Percentiles rank a stretch among this genome's conserved stretches.
phyloP scores from a whole-genome alignment of 2,797 vertebrate genomes.

The Lophotriccus pileatus region DNA sequence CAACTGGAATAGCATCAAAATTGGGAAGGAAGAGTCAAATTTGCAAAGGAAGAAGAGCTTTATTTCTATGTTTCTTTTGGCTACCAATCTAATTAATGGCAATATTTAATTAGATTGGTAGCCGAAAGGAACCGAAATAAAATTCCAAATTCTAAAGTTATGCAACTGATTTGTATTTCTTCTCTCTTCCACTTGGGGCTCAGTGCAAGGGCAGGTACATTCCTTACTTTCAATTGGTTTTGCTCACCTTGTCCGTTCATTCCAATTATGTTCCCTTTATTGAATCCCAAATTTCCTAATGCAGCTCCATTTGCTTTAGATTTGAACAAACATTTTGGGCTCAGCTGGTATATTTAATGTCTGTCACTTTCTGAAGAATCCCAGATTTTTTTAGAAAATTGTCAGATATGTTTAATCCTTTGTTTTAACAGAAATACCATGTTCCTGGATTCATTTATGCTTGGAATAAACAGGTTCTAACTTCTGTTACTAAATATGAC shows the following conservation, averaged over 20 bases:
- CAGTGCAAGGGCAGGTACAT: not conserved
- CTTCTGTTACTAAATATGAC: not conserved
- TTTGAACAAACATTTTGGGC: not conserved
- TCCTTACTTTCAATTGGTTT: not conserved
- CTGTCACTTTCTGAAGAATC: not conserved
- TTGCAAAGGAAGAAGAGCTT: not conserved
- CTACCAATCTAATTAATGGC: slow-evolving; percentile 49
- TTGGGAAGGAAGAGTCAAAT: not conserved
- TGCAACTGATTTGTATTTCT: not conserved
- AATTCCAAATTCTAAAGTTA: not conserved
- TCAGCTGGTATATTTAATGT: not conserved
- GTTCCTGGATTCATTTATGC: not conserved
- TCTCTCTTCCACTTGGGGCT: not conserved
- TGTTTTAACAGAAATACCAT: not conserved
- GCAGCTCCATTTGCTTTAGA: not conserved
- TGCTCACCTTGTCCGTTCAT: not conserved
- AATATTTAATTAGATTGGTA: slow-evolving; percentile 50
- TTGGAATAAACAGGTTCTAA: not conserved
- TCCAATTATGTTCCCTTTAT: not conserved
- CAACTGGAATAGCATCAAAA: not conserved
- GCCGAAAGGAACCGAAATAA: slow-evolving; percentile 43
- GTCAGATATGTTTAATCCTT: not conserved
- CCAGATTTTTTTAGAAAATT: not conserved
- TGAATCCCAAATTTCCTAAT: not conserved
- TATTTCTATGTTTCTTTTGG: slow-evolving; percentile 50